Evolutionary conservation across 92 coral and sea anemone species (phyloP), one percentile per base, ranked within the genome.

Genomic region (Epizoanthus stellaris): DNA sequence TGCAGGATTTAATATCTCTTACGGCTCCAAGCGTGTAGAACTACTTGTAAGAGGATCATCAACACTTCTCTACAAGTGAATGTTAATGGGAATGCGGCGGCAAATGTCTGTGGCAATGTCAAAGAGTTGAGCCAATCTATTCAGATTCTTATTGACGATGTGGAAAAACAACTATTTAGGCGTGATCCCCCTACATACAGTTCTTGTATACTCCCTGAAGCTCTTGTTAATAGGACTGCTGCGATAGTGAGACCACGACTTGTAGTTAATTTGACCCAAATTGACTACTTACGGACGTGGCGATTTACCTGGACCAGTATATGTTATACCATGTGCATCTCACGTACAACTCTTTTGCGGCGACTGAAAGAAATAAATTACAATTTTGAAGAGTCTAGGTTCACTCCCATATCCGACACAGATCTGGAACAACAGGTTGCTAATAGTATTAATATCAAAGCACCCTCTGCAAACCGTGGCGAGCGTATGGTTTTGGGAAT

Each of bases 401-500:
- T 90, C 36, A 67, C 93, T 1, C 8, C 11, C 0, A 79, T 89
- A 10, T 89, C 92, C 3, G 84, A 86, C 2, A 13, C 4, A 10
- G 90, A 70, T 11, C 47, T 90, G 2, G 82, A 82, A 36, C 73
- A 25, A 1, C 47, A 67, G 1, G 16, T 82, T 3, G 15, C 10
- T 14, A 80, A n/a, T n/a, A n/a, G n/a, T n/a, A n/a, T n/a, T n/a
- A n/a, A 85, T 0, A 39, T 83, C 0, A 90, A 90, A 53, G 82
- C 30, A 0, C 30, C 43, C 12, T 82, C 15, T 67, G 80, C 6
- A 6, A 67, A 75, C 17, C 76, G 86, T 70, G 88, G 93, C 14
- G 93, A 87, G 53, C 81, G 90, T 15, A 90, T 90, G 90, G 84
- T 87, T 0, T 47, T 87, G 0, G 90, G 88, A 4, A 71, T 87